phyloP scores from a whole-genome alignment of 2,797 vertebrate genomes.

The Esox lucius region DNA sequence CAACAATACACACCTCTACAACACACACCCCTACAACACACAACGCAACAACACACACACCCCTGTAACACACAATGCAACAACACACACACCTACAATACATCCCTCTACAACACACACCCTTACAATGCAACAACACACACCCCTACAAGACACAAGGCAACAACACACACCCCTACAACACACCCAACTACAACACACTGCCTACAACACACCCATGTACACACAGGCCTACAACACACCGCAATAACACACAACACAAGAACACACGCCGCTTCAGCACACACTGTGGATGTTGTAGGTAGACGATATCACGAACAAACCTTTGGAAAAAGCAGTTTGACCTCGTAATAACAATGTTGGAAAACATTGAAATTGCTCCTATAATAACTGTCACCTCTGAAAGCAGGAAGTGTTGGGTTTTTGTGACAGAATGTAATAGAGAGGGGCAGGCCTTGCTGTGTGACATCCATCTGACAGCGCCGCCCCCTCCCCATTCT shows the following conservation, averaged over 20 bases:
- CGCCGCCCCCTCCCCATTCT: not conserved
- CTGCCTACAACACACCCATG: too few species aligned
- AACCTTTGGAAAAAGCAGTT: not conserved
- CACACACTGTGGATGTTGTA: not conserved
- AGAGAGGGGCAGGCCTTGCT: conserved; percentile 25
- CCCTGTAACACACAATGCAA: too few species aligned
- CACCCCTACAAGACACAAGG: too few species aligned
- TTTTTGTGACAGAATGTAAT: conserved; percentile 13
- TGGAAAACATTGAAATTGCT: not conserved
- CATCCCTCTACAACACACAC: not conserved
- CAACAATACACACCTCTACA: not conserved
- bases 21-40: not conserved
- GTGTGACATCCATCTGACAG: conserved; percentile 37
- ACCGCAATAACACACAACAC: conserved; percentile 1
- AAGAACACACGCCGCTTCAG: not conserved
- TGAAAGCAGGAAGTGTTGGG: not conserved
- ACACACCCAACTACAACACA: too few species aligned
- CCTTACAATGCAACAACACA: too few species aligned
- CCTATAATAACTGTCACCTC: not conserved
- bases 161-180: too few species aligned
- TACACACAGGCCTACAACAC: conserved; percentile 6
- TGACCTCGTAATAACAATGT: conserved; percentile 7
- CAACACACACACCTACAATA: too few species aligned
- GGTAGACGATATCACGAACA: not conserved
- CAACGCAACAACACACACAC: too few species aligned